A percentile compares a stretch with the other conserved stretches of the same genome.
These are phyloP conservation scores for Scelioninae gen. 2 DNA, from an alignment of 2,888 invertebrate genomes.

Conservation along the genomic window DNA sequence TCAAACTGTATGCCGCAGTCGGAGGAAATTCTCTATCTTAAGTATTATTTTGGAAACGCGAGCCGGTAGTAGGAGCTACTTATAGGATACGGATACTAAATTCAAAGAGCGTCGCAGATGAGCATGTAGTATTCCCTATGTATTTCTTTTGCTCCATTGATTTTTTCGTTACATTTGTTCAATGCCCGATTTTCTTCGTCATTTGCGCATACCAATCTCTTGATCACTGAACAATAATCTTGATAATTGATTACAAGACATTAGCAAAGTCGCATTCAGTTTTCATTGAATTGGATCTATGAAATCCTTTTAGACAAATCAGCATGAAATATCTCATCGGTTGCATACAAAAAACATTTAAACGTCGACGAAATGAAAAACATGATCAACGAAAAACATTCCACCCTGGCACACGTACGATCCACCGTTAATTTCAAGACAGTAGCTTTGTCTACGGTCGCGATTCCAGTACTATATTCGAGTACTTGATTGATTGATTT, in stretches of 20 bases:
- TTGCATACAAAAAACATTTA: slow-evolving; percentile 7
- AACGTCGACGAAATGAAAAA: slow-evolving; percentile 16
- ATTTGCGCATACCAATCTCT: slow-evolving; percentile 24
- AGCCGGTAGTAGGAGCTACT: slow-evolving; percentile 68
- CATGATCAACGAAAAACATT: slow-evolving; percentile 10
- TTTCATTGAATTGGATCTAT: neutral
- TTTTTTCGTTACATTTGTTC: slow-evolving; percentile 18
- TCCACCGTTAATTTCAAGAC: slow-evolving; percentile 21
- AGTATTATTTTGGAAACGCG: slow-evolving; percentile 36
- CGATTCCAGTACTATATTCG: no score
- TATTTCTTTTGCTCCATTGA: slow-evolving; percentile 34
- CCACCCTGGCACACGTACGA: slow-evolving; percentile 45
- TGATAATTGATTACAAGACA: slow-evolving; percentile 14
- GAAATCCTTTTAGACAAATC: slow-evolving; percentile 1
- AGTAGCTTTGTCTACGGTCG: slow-evolving; percentile 27
- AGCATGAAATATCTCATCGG: slow-evolving; percentile 9
- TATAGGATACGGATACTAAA: slow-evolving; percentile 67
- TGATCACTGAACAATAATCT: slow-evolving; percentile 6
- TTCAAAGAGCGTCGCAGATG: slow-evolving; percentile 62
- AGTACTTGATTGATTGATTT: no score
- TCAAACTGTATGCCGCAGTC: slow-evolving; percentile 48
- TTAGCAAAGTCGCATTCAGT: slow-evolving; percentile 11
- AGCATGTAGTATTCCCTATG: slow-evolving; percentile 37
- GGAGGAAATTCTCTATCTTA: slow-evolving; percentile 35
- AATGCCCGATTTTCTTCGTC: slow-evolving; percentile 13